Evolutionary conservation across 2,797 vertebrate genomes (phyloP).

Genomic region (Zenarchopterus dispar): DNA sequence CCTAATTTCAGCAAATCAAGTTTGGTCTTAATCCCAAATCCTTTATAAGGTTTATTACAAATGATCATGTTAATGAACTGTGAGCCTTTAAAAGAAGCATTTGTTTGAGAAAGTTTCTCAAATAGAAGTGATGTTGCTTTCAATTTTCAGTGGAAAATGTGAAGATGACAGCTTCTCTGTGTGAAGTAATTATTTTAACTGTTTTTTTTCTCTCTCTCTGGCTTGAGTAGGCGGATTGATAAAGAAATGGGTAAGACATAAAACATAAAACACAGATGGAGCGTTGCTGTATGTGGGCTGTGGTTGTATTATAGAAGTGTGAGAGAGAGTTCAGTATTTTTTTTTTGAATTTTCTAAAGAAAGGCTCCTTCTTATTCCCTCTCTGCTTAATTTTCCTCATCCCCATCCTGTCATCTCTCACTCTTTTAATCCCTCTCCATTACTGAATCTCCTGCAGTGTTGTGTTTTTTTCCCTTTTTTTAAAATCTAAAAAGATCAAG

Average conservation of each 20-base stretch:
- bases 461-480: slow-evolving; percentile 16
- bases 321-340: slow-evolving; percentile 45
- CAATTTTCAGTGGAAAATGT: not conserved
- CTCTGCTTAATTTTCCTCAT: slow-evolving; percentile 30
- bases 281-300: slow-evolving; percentile 50
- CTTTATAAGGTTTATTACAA: not conserved
- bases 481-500: slow-evolving; percentile 44
- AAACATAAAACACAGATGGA: slow-evolving; percentile 41
- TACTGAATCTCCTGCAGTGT: slow-evolving; percentile 22
- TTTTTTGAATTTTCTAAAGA: slow-evolving; percentile 34
- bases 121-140: not conserved
- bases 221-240: slow-evolving; percentile 26
- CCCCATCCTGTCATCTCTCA: slow-evolving; percentile 34
- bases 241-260: slow-evolving; percentile 16
- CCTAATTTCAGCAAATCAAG: not conserved
- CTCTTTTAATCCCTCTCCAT: slow-evolving; percentile 12
- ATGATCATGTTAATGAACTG: not conserved
- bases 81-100: too few relatives aligned
- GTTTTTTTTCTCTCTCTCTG: slow-evolving; percentile 1
- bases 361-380: slow-evolving; percentile 34
- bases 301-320: slow-evolving; percentile 35
- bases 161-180: not conserved
- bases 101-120: not conserved
- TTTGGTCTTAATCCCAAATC: not conserved
- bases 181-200: slow-evolving; percentile 1